Conservation (phyloP, 2,797 vertebrate genomes). For the Pangasius macronema region DNA sequence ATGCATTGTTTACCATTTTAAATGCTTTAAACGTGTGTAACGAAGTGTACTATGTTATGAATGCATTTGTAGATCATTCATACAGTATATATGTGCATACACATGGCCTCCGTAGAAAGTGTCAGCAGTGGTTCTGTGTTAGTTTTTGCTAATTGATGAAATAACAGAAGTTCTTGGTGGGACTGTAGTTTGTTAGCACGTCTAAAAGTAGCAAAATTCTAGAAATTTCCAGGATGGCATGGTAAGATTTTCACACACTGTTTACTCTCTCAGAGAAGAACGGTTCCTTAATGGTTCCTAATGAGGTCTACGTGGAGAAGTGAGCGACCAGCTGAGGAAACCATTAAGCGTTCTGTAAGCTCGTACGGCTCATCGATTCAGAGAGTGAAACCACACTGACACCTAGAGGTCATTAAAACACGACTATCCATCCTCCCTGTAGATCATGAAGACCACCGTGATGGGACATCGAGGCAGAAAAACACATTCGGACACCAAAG, state of each 20-base stretch:
- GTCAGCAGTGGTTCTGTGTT: neutral
- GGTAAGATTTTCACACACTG: neutral
- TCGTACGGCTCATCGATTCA: neutral
- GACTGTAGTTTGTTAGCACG: neutral
- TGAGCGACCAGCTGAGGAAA: neutral
- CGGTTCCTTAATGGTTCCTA: neutral
- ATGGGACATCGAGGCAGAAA: neutral
- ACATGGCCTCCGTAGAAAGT: neutral
- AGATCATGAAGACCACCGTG: slow-evolving; percentile 22
- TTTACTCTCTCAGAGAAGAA: neutral
- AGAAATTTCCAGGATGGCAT: neutral
- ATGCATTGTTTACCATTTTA: neutral
- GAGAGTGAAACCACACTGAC: slow-evolving; percentile 38
- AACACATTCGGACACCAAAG: neutral
- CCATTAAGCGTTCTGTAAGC: neutral
- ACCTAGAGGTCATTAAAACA: slow-evolving; percentile 41
- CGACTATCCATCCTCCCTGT: slow-evolving; percentile 5
- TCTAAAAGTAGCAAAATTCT: neutral
- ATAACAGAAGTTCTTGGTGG: slow-evolving; percentile 1
- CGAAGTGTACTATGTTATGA: neutral
- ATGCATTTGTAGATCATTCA: neutral
- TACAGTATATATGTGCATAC: neutral
- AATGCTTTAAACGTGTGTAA: neutral
- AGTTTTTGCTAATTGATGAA: neutral
- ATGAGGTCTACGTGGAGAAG: neutral